Base-by-base conservation (phyloP, 2,888 invertebrate species). In the Apodemia hepburni region DNA sequence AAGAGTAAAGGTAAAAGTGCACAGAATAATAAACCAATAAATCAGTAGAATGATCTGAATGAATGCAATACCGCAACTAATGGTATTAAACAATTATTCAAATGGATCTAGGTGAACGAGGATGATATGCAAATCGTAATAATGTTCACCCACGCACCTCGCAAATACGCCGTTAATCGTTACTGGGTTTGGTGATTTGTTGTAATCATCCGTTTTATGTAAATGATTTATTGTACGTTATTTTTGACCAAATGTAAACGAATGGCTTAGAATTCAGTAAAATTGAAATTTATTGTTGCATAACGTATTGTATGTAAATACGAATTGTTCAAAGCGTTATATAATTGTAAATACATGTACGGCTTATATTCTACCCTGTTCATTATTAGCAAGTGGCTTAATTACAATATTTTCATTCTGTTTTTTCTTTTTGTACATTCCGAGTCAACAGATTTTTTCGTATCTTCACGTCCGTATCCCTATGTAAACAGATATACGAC, bases 31-130 rank as follows among this genome's bases (percentile, higher is more conserved):
- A 29, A 61, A 62, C 47, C 61, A 58, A 68, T 66, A 65, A 64
- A 67, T 68, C 65, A 67, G 65, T 58, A 17, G 54, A 61, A 38
- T 38, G n/a, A 9, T 66, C 61, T 54, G 58, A 61, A 62, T 68
- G 66, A 68, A 67, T 65, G 67, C 71, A 66, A 64, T 64, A 64
- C 70, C 73, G 68, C 71, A 76, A 75, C 71, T 74, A 80, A 79
- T 75, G 79, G 75, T 76, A 83, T 83, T 81, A 84, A 81, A 78
- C 82, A 85, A 87, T 87, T 87, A 87, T 85, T 85, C 81, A 85
- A 86, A 85, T 84, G 73, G 78, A 70, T 71, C 72, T 73, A 75
- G 72, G 71, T 75, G 76, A 78, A 82, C 80, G 83, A 78, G 77
- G 75, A 77, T 79, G 78, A 84, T 83, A 75, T 74, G 76, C 74